Evolutionary conservation across 2,113 vertebrate genomes (phyloP).

Genomic region (Equus quagga): DNA sequence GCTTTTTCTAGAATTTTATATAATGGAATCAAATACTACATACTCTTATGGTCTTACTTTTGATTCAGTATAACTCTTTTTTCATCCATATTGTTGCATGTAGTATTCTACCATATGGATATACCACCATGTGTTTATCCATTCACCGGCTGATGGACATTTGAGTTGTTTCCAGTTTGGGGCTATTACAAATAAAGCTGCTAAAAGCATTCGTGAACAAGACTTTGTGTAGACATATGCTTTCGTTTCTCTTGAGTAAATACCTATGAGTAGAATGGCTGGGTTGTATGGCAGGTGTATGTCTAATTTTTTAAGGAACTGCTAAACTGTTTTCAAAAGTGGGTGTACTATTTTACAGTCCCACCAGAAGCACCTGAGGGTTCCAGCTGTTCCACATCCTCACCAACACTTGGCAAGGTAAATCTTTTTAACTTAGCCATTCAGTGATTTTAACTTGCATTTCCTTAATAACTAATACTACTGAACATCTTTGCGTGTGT

Average conservation of each 20-base stretch:
- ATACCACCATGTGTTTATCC: background rate
- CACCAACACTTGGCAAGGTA: background rate
- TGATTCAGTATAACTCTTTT: background rate
- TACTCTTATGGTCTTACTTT: background rate
- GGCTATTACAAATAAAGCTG: background rate
- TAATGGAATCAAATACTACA: background rate
- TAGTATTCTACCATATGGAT: background rate
- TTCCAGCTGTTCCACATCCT: background rate
- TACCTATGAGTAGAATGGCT: background rate
- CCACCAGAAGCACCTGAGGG: background rate
- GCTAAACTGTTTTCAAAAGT: background rate
- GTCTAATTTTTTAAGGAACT: slow-evolving; percentile 4
- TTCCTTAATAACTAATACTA: slow-evolving; percentile 27
- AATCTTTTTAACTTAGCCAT: background rate
- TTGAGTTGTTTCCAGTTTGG: background rate
- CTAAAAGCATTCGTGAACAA: background rate
- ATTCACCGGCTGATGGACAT: background rate
- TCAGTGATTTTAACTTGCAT: background rate
- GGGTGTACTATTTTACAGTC: background rate
- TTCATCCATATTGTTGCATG: background rate
- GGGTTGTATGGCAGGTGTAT: background rate
- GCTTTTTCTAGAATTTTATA: background rate
- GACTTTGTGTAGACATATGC: background rate
- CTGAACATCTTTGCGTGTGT: background rate
- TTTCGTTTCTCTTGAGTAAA: slow-evolving; percentile 3